These are phyloP conservation scores for Caenorhabditis becei DNA, from an alignment of 2,888 invertebrate genomes.

Conservation along the genomic window DNA sequence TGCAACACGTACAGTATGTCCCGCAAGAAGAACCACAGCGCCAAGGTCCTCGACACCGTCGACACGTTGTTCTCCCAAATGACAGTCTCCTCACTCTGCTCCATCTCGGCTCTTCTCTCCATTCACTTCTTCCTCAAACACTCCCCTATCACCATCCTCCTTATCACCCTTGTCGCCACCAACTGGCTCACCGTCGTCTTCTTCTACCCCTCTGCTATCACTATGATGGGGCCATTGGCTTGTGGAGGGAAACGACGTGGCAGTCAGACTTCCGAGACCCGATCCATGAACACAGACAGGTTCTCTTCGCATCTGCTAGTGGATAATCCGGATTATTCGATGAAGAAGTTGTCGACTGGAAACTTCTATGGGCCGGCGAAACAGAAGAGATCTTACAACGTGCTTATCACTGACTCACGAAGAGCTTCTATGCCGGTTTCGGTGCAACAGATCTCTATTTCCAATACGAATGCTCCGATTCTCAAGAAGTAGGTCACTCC, in stretches of 20 bases:
- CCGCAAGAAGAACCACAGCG: constrained; percentile 47
- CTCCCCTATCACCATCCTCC: constrained; percentile 15
- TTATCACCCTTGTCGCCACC: constrained; percentile 25
- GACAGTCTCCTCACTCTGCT: constrained; percentile 47
- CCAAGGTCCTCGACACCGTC: constrained; percentile 50
- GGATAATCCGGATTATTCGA: constrained; percentile 56
- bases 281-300: constrained; percentile 52
- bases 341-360: constrained; percentile 46
- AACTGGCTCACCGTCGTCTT: constrained; percentile 55
- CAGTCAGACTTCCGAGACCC: constrained; percentile 54
- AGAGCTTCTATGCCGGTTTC: constrained; percentile 54
- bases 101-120: constrained; percentile 18
- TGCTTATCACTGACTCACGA: constrained; percentile 45
- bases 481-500: constrained; percentile 38
- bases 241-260: constrained; percentile 42
- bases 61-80: constrained; percentile 55
- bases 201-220: constrained; percentile 48
- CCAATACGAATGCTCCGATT: constrained; percentile 46
- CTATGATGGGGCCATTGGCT: constrained; percentile 26
- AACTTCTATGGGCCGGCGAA: constrained; percentile 50
- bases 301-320: constrained; percentile 57
- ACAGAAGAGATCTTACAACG: constrained; percentile 52
- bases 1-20: constrained; percentile 49
- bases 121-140: constrained; percentile 21
- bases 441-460: constrained; percentile 41